Percentiles rank a stretch among this genome's conserved stretches.
These are phyloP conservation scores for Tangara arthus DNA, from an alignment of 2,797 vertebrate genomes.

Conservation along the genomic window DNA sequence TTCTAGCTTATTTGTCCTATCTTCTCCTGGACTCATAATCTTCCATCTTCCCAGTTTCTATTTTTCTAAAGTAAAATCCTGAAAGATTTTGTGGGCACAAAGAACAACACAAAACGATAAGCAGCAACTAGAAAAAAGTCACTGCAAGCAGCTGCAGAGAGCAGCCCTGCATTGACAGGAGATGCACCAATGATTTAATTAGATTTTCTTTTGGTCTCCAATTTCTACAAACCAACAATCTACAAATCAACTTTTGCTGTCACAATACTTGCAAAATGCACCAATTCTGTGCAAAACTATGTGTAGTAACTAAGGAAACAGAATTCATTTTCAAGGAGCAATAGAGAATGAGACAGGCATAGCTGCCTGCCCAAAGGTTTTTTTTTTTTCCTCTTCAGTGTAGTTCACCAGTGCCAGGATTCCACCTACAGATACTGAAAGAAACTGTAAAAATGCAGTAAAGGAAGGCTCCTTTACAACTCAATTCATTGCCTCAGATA, in stretches of 20 bases:
- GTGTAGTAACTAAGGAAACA: conserved; percentile 72
- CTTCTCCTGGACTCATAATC: neutral
- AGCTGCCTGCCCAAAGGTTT: neutral
- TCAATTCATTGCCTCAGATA: neutral
- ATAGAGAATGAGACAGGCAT: conserved; percentile 15
- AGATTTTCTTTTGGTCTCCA: conserved; percentile 27
- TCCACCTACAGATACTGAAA: neutral
- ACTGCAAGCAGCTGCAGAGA: neutral
- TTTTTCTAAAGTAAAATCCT: neutral
- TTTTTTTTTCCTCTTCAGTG: neutral
- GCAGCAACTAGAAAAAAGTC: neutral
- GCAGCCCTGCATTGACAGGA: conserved; percentile 29
- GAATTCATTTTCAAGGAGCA: conserved; percentile 58
- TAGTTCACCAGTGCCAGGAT: neutral
- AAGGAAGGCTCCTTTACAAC: neutral
- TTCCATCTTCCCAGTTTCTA: neutral
- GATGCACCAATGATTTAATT: conserved; percentile 39
- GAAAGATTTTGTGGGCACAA: neutral
- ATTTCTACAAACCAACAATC: conserved; percentile 46
- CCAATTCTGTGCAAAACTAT: conserved; percentile 54
- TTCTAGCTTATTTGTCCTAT: neutral
- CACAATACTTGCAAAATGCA: conserved; percentile 63
- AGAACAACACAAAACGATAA: rapidly evolving
- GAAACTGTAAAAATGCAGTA: neutral
- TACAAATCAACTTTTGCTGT: conserved; percentile 5